A percentile compares a stretch with the other conserved stretches of the same genome.
phyloP scores from a whole-genome alignment of 2,888 invertebrate species.

The Scaeva pyrastri region DNA sequence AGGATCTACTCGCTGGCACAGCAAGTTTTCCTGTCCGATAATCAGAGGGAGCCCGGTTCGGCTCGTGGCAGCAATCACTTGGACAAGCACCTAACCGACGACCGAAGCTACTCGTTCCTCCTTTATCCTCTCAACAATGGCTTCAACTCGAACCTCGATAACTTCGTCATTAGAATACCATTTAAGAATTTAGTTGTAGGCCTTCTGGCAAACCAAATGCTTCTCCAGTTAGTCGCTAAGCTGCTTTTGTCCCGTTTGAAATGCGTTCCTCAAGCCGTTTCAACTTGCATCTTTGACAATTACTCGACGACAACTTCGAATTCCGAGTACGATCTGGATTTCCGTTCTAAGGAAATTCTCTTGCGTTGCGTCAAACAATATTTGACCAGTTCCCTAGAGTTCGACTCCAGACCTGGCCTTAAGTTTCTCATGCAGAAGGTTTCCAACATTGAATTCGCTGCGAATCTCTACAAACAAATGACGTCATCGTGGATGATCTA shows the following conservation, averaged over 20 bases:
- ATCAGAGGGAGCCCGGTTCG: slow-evolving; percentile 81
- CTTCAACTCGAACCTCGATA: slow-evolving; percentile 89
- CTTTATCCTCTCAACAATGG: slow-evolving; percentile 91
- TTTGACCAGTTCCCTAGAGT: slow-evolving; percentile 92
- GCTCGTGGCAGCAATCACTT: slow-evolving; percentile 77
- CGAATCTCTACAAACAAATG: slow-evolving; percentile 96
- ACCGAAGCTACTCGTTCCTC: slow-evolving; percentile 94
- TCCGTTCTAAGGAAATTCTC: slow-evolving; percentile 86
- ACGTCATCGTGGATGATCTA: slow-evolving; percentile 96
- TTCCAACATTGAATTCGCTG: slow-evolving; percentile 92
- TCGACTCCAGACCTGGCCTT: slow-evolving; percentile 95
- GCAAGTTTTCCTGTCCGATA: slow-evolving; percentile 91
- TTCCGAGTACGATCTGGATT: slow-evolving; percentile 83
- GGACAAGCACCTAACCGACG: slow-evolving; percentile 88
- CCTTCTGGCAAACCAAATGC: slow-evolving; percentile 95
- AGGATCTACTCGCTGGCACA: slow-evolving; percentile 94
- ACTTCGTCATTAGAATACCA: slow-evolving; percentile 93
- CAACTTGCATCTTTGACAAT: slow-evolving; percentile 84
- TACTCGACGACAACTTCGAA: slow-evolving; percentile 84
- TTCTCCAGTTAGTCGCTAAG: slow-evolving; percentile 95
- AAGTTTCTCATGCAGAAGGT: slow-evolving; percentile 98
- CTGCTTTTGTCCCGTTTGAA: slow-evolving; percentile 91
- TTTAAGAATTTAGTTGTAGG: slow-evolving; percentile 95
- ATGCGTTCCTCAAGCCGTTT: slow-evolving; percentile 86
- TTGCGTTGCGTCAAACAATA: slow-evolving; percentile 92